Evolutionary conservation across 2,888 invertebrate species (phyloP).

Genomic region (Pollenia griseotomentosa): DNA sequence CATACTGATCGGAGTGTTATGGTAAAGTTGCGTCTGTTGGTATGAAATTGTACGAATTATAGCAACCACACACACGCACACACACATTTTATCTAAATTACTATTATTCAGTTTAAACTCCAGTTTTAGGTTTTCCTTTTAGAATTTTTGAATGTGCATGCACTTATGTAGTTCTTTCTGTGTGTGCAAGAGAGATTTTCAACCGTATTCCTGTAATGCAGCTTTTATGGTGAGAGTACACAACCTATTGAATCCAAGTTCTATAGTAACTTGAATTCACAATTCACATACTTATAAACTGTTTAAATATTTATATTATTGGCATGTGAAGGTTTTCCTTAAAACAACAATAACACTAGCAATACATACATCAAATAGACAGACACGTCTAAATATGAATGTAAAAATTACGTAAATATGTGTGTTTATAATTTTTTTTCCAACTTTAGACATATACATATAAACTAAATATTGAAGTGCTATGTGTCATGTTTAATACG

Average conservation of each 20-base stretch:
- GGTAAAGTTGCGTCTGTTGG: background rate
- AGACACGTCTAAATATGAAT: conserved; percentile 14
- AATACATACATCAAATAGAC: conserved; percentile 19
- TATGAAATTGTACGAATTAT: conserved; percentile 24
- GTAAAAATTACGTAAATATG: background rate
- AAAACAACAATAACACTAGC: conserved; percentile 20
- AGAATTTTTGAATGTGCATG: background rate
- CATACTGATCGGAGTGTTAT: background rate
- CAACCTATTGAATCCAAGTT: conserved; percentile 2
- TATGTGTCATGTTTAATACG: conserved; percentile 64
- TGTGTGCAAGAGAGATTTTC: conserved; percentile 7
- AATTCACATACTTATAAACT: conserved; percentile 71
- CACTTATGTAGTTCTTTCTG: background rate
- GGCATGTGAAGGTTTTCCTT: conserved; percentile 65
- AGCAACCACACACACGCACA: background rate
- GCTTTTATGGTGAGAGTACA: conserved; percentile 17
- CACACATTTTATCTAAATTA: conserved; percentile 52
- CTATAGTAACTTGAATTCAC: conserved; percentile 3
- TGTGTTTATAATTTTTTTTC: conserved; percentile 8
- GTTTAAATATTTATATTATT: conserved; percentile 73
- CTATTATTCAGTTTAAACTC: conserved; percentile 3
- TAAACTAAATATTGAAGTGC: conserved; percentile 64
- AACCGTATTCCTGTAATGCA: conserved; percentile 18
- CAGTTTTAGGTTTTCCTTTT: conserved; percentile 7
- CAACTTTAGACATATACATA: conserved; percentile 16